Base-by-base conservation (phyloP, 2,113 vertebrate genomes). In the Bucco capensis region DNA sequence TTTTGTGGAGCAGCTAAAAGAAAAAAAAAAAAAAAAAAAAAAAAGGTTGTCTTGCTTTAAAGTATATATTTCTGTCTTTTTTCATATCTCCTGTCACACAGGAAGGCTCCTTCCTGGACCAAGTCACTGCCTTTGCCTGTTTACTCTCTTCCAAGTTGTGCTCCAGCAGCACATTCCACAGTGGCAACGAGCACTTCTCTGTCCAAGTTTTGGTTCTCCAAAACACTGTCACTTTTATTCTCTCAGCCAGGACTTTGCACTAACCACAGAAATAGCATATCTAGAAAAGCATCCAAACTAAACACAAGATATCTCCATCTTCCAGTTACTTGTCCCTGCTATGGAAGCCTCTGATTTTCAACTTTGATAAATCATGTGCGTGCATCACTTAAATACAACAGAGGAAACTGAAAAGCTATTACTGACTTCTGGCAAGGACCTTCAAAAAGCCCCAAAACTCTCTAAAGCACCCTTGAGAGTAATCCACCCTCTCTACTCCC, bases 361-460 rank as follows among this genome's bases (percentile, higher is more conserved):
- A 13, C 30, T 22, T 24, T 9, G n/a, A 13, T n/a, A 77, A 74
- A 30, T 19, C 0, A 0, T 12, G 54, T 3, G 6, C 22, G 16
- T n/a, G 14, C 14, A 88, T 67, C 38, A 35, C 35, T 42, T 77
- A 33, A 74, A 18, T 56, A 67, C 7, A 58, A 53, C 14, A 35
- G 40, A 91, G 14, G 21, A 19, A 88, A 76, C 47, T 73, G 73
- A 83, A 70, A 77, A 90, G 30, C 23, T 42, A 35, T 35, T 64
- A 58, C 22, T 71, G 15, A 64, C 61, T 83, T 74, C 70, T 74
- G 61, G 30, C 70, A 81, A 83, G 31, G n/a, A 72, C 33, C 23
- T 80, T 83, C 42, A 66, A 58, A 78, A 35, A 81, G 47, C 12
- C 13, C 27, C 37, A 25, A n/a, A 40, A 70, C 8, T 56, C 64